These are phyloP conservation scores for Tethea ocularis DNA, from an alignment of 2,888 invertebrate species.

Conservation along the genomic window DNA sequence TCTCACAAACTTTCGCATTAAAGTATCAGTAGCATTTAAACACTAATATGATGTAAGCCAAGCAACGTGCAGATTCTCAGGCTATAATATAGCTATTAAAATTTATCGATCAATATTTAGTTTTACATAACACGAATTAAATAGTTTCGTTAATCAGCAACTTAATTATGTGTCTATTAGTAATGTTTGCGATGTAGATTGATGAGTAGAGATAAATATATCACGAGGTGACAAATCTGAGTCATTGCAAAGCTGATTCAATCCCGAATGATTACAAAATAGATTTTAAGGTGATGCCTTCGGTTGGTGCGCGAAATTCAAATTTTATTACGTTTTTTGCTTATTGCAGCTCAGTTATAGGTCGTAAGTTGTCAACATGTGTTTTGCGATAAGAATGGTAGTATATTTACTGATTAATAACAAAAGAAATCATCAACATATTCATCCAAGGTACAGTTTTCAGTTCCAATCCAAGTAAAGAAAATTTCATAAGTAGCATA, in stretches of 20 bases:
- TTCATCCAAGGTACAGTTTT: too few relatives aligned
- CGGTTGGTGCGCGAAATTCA: too few relatives aligned
- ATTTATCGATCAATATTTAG: neutral
- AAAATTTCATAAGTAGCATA: too few relatives aligned
- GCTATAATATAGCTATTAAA: neutral
- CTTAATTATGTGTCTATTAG: neutral
- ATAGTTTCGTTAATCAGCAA: neutral
- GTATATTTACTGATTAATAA: too few relatives aligned
- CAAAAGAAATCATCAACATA: too few relatives aligned
- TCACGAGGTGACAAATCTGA: conserved; percentile 3
- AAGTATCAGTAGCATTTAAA: too few relatives aligned
- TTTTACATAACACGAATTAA: neutral
- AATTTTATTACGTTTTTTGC: too few relatives aligned
- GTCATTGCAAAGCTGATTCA: neutral
- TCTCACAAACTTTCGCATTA: too few relatives aligned
- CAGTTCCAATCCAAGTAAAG: too few relatives aligned
- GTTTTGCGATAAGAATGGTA: too few relatives aligned
- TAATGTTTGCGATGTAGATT: neutral
- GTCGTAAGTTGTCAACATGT: too few relatives aligned
- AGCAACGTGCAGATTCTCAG: neutral
- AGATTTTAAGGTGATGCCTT: neutral
- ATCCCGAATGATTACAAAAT: neutral
- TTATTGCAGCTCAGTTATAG: too few relatives aligned
- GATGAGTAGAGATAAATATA: neutral
- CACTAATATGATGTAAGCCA: neutral